A percentile compares a stretch with the other conserved stretches of the same genome.
Evolutionary conservation across 2,113 vertebrate species (phyloP).

Genomic region (Hiodon alosoides): DNA sequence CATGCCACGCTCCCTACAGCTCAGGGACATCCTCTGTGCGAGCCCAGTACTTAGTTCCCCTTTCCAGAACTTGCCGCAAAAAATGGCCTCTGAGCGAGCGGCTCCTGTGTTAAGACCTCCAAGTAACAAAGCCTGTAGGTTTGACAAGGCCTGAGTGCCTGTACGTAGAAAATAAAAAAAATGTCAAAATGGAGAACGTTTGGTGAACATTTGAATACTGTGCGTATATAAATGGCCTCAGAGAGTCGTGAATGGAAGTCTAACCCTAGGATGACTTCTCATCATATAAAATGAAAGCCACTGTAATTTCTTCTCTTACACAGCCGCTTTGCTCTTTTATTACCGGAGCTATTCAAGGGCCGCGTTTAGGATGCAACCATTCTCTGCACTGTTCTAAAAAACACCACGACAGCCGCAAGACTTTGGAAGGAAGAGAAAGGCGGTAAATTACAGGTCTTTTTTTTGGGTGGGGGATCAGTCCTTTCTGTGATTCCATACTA

Average conservation of each 20-base stretch:
- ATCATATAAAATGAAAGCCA: neutral
- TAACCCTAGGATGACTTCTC: neutral
- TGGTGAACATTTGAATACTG: neutral
- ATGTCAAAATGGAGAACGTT: no score
- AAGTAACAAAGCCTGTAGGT: no score
- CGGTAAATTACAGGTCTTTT: neutral
- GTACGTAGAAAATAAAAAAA: no score
- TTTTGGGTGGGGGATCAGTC: neutral
- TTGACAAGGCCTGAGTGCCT: no score
- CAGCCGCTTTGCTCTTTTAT: no score
- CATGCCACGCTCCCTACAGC: no score
- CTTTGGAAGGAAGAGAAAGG: neutral
- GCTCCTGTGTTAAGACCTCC: no score
- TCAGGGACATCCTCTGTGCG: no score
- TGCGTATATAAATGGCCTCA: neutral
- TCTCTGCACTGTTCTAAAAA: neutral
- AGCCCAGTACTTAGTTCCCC: no score
- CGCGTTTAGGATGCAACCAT: neutral
- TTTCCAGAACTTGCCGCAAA: no score
- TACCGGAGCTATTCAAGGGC: neutral
- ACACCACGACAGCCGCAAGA: neutral
- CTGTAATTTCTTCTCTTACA: neutral
- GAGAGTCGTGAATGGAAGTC: neutral
- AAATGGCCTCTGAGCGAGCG: no score
- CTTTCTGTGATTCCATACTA: neutral